Percentiles rank a stretch among this genome's conserved stretches.
These are phyloP conservation scores for Proales similis DNA, from an alignment of 1,140 invertebrate species.

Conservation along the genomic window DNA sequence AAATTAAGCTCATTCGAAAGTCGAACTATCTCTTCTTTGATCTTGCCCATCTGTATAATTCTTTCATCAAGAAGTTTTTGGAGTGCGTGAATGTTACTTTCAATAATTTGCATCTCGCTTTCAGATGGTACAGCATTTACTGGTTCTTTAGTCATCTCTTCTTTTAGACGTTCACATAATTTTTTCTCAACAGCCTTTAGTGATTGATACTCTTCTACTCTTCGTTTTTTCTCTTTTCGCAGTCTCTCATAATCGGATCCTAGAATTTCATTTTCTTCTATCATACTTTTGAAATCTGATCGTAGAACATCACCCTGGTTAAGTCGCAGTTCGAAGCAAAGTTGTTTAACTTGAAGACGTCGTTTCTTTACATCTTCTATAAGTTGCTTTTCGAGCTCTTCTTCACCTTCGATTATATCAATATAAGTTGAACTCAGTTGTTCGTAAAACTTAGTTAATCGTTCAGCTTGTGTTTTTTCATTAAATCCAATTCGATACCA, in stretches of 20 bases:
- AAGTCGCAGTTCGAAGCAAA: conserved; percentile 15
- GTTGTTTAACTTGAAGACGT: conserved; percentile 15
- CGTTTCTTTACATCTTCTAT: background rate
- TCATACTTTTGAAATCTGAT: background rate
- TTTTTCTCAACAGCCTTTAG: background rate
- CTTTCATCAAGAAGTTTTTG: background rate
- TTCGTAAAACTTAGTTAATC: conserved; percentile 14
- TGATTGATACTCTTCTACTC: background rate
- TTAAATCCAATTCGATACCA: conserved; percentile 9
- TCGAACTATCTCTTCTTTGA: background rate
- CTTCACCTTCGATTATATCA: conserved; percentile 33
- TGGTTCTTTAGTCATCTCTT: background rate
- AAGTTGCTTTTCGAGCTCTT: conserved; percentile 32
- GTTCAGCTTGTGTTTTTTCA: background rate
- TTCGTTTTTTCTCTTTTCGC: conserved; percentile 25
- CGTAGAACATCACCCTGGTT: conserved; percentile 3
- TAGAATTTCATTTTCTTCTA: conserved; percentile 4
- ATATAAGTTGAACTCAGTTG: no score
- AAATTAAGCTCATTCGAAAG: conserved; percentile 3
- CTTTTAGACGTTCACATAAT: background rate
- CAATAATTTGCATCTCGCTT: background rate
- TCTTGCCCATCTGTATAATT: background rate
- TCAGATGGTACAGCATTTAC: conserved; percentile 5
- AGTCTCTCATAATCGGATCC: conserved; percentile 9
- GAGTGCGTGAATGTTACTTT: background rate